Evolutionary conservation across 2,888 invertebrate species (phyloP).

Genomic region (Tenthredo mesomela): DNA sequence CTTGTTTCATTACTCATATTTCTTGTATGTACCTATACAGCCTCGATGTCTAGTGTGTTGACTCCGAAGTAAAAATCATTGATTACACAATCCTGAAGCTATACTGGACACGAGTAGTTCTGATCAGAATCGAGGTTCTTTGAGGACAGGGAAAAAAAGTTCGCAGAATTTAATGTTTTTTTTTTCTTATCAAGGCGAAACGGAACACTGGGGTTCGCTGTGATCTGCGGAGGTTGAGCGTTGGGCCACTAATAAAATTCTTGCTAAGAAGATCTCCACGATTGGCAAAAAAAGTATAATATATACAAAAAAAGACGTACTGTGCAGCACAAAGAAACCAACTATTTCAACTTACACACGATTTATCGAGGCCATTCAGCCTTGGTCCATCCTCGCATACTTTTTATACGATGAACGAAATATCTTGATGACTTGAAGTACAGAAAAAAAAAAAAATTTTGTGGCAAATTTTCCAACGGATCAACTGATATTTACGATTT

Average conservation of each 20-base stretch:
- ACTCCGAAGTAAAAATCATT: not conserved
- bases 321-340: conserved; percentile 3
- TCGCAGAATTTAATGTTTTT: not conserved
- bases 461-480: not conserved
- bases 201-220: conserved; percentile 38
- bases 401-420: not conserved
- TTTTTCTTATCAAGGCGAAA: not conserved
- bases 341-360: not conserved
- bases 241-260: not conserved
- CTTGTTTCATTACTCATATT: not conserved
- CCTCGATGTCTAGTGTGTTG: not conserved
- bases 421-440: not conserved
- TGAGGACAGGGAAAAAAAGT: not conserved
- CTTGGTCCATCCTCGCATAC: not conserved
- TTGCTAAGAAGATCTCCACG: not conserved
- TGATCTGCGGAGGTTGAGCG: conserved; percentile 47
- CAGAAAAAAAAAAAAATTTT: too few species aligned
- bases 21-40: not conserved
- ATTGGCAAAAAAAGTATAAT: not conserved
- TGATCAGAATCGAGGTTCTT: not conserved
- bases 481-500: not conserved
- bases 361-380: not conserved
- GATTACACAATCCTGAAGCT: too few species aligned
- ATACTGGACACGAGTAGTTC: not conserved
- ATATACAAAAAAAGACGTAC: not conserved